Percentiles rank a stretch among this genome's conserved stretches.
These are phyloP conservation scores for Manacus vitellinus DNA, from an alignment of 2,113 vertebrate species.

Conservation along the genomic window DNA sequence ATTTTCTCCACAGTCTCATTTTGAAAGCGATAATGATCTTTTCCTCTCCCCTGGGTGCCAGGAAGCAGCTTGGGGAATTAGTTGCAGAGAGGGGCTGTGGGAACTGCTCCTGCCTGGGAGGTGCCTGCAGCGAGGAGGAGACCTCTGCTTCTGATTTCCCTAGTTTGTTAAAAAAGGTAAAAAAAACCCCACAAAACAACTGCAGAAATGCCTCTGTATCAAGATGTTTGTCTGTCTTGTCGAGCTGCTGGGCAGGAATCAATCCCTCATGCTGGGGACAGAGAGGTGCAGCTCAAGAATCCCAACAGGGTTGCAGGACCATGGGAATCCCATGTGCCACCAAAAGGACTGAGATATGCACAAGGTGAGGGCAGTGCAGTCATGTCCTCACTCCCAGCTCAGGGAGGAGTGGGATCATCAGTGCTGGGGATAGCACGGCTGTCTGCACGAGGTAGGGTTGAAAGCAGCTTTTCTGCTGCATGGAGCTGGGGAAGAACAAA, in stretches of 20 bases:
- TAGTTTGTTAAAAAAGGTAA: not conserved
- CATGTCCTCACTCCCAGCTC: not conserved
- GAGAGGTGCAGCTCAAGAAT: not conserved
- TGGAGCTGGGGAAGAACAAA: not conserved
- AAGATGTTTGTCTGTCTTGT: not conserved
- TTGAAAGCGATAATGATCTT: conserved; percentile 38
- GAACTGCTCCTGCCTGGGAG: not conserved
- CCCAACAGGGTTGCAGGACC: fast-evolving
- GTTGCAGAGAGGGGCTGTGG: not conserved
- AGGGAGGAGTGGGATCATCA: not conserved
- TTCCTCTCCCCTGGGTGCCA: not conserved
- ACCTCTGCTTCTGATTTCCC: not conserved
- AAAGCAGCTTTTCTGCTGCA: not conserved
- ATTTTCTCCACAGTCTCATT: conserved; percentile 21
- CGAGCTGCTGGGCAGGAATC: not conserved
- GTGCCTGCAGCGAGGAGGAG: not conserved
- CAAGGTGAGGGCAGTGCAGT: not conserved
- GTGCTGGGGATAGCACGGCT: not conserved
- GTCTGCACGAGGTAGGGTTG: not conserved
- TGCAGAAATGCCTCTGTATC: not conserved
- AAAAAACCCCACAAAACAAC: not conserved
- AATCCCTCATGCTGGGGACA: no score
- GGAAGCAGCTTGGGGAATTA: conserved; percentile 27
- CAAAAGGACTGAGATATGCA: not conserved
- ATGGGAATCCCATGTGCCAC: fast-evolving